These are phyloP conservation scores for Leptocoma aspasia DNA, from an alignment of 2,113 vertebrate genomes.

Conservation along the genomic window DNA sequence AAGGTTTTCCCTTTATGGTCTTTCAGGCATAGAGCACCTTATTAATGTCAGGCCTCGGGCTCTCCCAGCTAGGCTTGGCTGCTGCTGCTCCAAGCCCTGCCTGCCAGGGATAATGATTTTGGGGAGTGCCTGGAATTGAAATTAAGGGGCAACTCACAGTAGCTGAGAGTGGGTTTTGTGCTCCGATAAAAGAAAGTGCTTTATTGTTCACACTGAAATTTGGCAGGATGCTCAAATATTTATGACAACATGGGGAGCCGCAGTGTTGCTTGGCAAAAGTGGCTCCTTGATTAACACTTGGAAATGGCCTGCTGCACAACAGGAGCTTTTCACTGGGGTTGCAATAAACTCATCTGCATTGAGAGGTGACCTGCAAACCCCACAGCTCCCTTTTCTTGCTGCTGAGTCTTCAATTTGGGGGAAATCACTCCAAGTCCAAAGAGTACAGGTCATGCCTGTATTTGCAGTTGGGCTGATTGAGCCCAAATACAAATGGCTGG, in stretches of 20 bases:
- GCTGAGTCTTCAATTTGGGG: not conserved
- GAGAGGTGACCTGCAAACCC: slow-evolving; percentile 27
- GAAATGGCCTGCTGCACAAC: slow-evolving; percentile 15
- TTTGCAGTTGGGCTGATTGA: not conserved
- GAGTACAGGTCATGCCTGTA: not conserved
- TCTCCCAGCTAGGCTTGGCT: not conserved
- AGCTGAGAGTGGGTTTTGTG: not conserved
- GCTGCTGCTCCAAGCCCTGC: not conserved
- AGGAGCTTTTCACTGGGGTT: slow-evolving; percentile 19
- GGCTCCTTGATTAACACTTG: slow-evolving; percentile 7
- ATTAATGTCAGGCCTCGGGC: slow-evolving; percentile 37
- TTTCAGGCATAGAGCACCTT: slow-evolving; percentile 49
- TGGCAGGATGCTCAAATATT: slow-evolving; percentile 37
- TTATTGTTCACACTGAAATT: not conserved
- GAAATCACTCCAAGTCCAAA: not conserved
- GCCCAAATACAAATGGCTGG: not conserved
- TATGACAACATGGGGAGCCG: not conserved
- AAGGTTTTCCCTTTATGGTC: slow-evolving; percentile 57
- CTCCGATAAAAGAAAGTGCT: slow-evolving; percentile 46
- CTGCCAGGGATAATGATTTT: slow-evolving; percentile 30
- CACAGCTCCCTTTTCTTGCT: not conserved
- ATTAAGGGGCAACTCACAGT: not conserved
- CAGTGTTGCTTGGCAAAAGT: not conserved
- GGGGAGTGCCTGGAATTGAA: not conserved
- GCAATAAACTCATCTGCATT: slow-evolving; percentile 30